Evolutionary conservation across 2,797 vertebrate genomes (phyloP).

Genomic region (Muscicapa comitata): DNA sequence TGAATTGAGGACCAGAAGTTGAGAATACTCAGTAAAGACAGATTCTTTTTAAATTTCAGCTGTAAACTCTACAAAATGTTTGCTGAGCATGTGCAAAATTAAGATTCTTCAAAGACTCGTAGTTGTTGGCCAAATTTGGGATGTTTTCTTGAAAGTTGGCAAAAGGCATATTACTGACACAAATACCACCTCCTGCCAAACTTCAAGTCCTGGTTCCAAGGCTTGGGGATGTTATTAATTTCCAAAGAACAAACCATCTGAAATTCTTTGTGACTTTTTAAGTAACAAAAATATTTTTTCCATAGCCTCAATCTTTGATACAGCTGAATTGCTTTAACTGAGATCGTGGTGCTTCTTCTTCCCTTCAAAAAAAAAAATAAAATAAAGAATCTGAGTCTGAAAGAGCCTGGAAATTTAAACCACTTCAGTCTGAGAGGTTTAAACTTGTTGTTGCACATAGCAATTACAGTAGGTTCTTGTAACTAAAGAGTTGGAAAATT

Average conservation of each 20-base stretch:
- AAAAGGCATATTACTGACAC: constrained; percentile 2
- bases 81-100: not conserved
- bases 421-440: not conserved
- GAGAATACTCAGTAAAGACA: not conserved
- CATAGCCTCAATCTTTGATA: constrained; percentile 3
- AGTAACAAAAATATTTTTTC: constrained; percentile 40
- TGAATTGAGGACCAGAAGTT: not conserved
- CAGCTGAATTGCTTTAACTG: not conserved
- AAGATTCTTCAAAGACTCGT: not conserved
- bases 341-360: not conserved
- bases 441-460: not conserved
- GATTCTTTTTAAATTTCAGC: not conserved
- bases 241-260: constrained; percentile 23
- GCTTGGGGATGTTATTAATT: not conserved
- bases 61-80: not conserved
- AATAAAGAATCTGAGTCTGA: not conserved
- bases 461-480: constrained; percentile 10
- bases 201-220: not conserved
- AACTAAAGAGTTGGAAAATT: constrained; percentile 13
- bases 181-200: constrained; percentile 46
- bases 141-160: constrained; percentile 54
- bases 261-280: constrained; percentile 8
- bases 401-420: constrained; percentile 30
- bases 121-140: constrained; percentile 55
- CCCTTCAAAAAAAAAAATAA: not conserved